phyloP scores from a whole-genome alignment of 2,797 vertebrate species.

The Euphonia xanthogaster region DNA sequence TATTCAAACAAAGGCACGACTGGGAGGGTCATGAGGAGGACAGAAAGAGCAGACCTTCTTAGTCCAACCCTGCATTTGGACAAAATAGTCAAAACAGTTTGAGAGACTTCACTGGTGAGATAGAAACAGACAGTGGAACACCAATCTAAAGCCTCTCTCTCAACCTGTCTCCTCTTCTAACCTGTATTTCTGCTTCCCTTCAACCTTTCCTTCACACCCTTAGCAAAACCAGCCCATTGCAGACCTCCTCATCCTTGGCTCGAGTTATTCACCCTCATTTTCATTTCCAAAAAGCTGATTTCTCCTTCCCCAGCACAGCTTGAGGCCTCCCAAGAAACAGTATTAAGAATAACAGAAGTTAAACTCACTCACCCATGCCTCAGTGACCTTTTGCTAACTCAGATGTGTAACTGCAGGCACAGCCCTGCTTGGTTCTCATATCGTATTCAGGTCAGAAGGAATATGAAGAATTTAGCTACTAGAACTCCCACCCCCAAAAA shows the following conservation, averaged over 20 bases:
- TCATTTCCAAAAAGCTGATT: not conserved
- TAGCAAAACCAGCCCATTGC: not conserved
- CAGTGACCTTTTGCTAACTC: not conserved
- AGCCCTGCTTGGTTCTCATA: not conserved
- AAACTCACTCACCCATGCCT: not conserved
- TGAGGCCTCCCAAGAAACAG: not conserved
- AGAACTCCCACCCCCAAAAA: not conserved
- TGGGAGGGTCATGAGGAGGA: not conserved
- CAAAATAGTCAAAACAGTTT: not conserved
- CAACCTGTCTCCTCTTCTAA: not conserved
- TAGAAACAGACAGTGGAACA: not conserved
- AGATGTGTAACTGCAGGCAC: not conserved
- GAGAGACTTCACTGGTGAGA: not conserved
- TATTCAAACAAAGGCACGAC: not conserved
- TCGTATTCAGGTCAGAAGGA: not conserved
- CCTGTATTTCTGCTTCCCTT: not conserved
- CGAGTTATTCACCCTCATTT: not conserved
- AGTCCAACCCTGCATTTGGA: not conserved
- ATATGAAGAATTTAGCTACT: not conserved
- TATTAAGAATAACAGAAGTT: not conserved
- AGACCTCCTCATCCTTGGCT: not conserved
- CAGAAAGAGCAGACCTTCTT: not conserved
- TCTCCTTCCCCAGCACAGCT: not conserved
- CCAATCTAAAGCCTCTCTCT: not conserved
- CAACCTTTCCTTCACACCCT: not conserved